These are phyloP conservation scores for Leptodactylus fallax DNA, from an alignment of 2,797 vertebrate genomes.

Conservation along the genomic window DNA sequence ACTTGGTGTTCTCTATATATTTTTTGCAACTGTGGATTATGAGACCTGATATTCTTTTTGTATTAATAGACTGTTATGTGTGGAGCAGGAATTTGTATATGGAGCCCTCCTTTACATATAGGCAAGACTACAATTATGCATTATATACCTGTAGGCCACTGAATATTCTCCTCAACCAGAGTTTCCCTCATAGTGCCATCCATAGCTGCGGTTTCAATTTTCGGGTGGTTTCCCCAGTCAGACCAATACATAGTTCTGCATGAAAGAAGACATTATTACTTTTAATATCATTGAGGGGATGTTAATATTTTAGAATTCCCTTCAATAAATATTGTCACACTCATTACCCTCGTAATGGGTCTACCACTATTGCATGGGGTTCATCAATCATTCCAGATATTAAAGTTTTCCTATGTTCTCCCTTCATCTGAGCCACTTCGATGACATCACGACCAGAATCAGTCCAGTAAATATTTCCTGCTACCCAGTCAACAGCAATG, in stretches of 20 bases:
- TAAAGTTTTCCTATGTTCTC: conserved; percentile 90
- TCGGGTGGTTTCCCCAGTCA: conserved; percentile 97
- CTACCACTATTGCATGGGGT: conserved; percentile 93
- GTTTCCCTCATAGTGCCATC: conserved; percentile 94
- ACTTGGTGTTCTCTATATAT: too few relatives aligned
- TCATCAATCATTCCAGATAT: conserved; percentile 98
- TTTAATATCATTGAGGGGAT: too few relatives aligned
- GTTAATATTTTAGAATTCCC: too few relatives aligned
- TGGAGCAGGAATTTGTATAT: background rate
- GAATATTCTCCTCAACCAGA: conserved; percentile 92
- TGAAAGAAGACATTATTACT: background rate
- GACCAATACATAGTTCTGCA: conserved; percentile 97
- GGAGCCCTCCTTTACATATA: background rate
- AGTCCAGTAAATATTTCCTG: conserved; percentile 96
- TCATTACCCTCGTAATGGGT: conserved; percentile 88
- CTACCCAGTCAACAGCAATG: conserved; percentile 96
- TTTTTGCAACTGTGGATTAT: too few relatives aligned
- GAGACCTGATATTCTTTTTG: too few relatives aligned
- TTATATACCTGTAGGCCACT: conserved; percentile 91
- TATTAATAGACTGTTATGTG: background rate
- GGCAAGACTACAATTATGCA: background rate
- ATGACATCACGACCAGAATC: conserved; percentile 95
- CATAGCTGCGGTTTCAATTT: conserved; percentile 97
- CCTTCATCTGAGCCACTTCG: conserved; percentile 91
- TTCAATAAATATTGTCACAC: background rate